These are phyloP conservation scores for Diorhabda sublineata DNA, from an alignment of 1,140 invertebrate genomes.

Conservation along the genomic window DNA sequence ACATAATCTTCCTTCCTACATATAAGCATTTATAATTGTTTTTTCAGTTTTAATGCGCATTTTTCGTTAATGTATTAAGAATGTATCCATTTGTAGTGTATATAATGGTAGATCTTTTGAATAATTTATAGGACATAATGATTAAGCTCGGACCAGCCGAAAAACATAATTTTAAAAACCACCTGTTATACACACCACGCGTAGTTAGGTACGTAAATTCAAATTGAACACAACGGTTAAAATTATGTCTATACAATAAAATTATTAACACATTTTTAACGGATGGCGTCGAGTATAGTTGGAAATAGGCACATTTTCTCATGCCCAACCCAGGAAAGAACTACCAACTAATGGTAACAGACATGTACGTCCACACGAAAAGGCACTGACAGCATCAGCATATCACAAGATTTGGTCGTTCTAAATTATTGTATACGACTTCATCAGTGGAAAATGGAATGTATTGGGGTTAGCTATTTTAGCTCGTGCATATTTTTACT, in stretches of 20 bases:
- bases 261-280: constrained; percentile 26
- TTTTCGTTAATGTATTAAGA: constrained; percentile 39
- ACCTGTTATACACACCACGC: constrained; percentile 44
- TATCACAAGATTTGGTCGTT: constrained; percentile 37
- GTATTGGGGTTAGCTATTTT: constrained; percentile 43
- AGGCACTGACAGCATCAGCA: constrained; percentile 27
- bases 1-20: no score
- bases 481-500: constrained; percentile 81
- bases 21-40: background rate
- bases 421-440: constrained; percentile 33
- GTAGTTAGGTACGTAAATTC: constrained; percentile 44
- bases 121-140: constrained; percentile 23
- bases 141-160: constrained; percentile 35
- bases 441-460: constrained; percentile 37
- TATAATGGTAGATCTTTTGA: constrained; percentile 36
- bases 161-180: constrained; percentile 21
- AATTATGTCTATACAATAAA: constrained; percentile 35
- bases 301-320: constrained; percentile 24
- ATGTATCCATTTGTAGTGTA: constrained; percentile 42
- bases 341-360: constrained; percentile 12
- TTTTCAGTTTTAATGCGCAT: constrained; percentile 22
- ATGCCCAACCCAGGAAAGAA: no score
- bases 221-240: constrained; percentile 47
- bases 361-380: constrained; percentile 29
- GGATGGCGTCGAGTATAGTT: constrained; percentile 22